These are phyloP conservation scores for Alloplasta piceator DNA, from an alignment of 2,888 invertebrate species.

Conservation along the genomic window DNA sequence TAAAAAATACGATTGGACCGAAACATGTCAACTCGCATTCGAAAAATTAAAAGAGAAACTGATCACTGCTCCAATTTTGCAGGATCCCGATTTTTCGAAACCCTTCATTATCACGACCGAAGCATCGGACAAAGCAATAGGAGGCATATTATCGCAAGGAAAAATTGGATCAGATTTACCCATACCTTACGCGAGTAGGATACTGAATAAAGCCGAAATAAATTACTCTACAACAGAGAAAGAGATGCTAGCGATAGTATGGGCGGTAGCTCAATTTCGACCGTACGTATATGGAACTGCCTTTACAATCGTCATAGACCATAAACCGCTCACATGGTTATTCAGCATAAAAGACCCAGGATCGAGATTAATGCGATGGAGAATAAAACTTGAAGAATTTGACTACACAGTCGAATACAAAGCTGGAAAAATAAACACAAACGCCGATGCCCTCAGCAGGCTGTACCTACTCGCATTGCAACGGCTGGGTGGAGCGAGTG, in stretches of 20 bases:
- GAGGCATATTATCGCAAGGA: too few relatives aligned
- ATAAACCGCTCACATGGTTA: constrained; percentile 43
- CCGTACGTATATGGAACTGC: constrained; percentile 75
- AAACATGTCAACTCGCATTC: too few relatives aligned
- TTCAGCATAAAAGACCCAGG: constrained; percentile 6
- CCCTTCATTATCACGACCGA: too few relatives aligned
- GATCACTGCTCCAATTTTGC: too few relatives aligned
- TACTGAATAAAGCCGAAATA: constrained; percentile 55
- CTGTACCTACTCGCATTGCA: background rate
- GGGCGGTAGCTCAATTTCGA: constrained; percentile 73
- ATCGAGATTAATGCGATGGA: constrained; percentile 31
- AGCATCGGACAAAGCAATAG: too few relatives aligned
- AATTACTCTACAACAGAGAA: constrained; percentile 66
- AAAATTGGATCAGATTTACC: too few relatives aligned
- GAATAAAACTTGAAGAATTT: constrained; percentile 11
- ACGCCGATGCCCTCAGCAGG: constrained; percentile 20
- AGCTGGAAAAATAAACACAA: constrained; percentile 25
- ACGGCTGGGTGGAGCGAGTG: background rate
- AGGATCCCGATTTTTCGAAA: too few relatives aligned
- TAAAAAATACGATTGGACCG: too few relatives aligned
- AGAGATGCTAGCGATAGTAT: constrained; percentile 71
- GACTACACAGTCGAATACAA: constrained; percentile 32
- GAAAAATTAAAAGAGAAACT: too few relatives aligned
- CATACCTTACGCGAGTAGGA: too few relatives aligned
- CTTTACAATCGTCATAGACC: constrained; percentile 74